Base-by-base conservation (phyloP, 2,797 vertebrate genomes). In the Chelon labrosus region DNA sequence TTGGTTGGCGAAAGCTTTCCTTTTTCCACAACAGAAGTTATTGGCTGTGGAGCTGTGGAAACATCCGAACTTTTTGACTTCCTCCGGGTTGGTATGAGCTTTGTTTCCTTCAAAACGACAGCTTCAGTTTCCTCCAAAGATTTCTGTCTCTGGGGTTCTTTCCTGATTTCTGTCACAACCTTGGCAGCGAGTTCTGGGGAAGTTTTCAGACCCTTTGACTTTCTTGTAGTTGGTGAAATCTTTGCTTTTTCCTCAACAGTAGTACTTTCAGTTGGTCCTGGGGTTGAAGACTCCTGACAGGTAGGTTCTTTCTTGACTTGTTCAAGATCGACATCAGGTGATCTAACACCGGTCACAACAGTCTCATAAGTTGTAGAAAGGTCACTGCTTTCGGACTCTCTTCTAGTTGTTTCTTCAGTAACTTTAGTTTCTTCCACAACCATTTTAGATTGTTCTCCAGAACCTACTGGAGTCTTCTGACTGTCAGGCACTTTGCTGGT, bases 331-430 rank as follows among this genome's bases (percentile, higher is more conserved):
- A 65, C 46, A 65, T 51, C 67, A n/a, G 52, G 4, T 39, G n/a
- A 49, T 59, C 0, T n/a, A 9, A 3, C n/a, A 5, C 55, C 12
- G 10, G 20, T 19, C 65, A 51, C 14, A 12, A 50, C 31, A 16
- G 44, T n/a, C 35, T 77, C 38, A 0, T 50, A 35, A n/a, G 38
- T 17, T 66, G 41, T 54, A 6, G 60, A 41, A 54, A 62, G 1
- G 2, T 80, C 68, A n/a, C 5, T n/a, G 56, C 0, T 59, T 37
- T 80, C 67, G 47, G 79, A 75, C n/a, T 65, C 75, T 42, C 38
- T 64, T 27, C 44, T 79, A 27, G 56, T 72, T 38, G 27, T 53
- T 60, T 82, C 67, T 52, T 73, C 27, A 27, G 1, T 13, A n/a
- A 74, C 37, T 68, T 71, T 49, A 46, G 57, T 12, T 41, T 71